Percentiles rank a stretch among this genome's conserved stretches.
Conservation (phyloP, 2,888 invertebrate species). For the Criorhina ranunculi region DNA sequence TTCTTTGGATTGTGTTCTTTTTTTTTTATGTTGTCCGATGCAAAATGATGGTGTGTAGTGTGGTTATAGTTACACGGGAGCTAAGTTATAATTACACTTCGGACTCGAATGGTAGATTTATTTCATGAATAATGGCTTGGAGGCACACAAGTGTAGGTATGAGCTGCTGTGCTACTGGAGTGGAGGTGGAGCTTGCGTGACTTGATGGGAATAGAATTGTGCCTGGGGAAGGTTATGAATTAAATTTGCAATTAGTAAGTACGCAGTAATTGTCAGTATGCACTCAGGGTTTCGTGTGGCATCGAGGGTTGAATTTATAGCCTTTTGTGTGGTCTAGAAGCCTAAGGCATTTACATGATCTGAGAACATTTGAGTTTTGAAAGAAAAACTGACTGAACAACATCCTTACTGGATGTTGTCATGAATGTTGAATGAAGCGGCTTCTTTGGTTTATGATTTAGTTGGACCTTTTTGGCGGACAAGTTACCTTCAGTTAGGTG, state of each 20-base stretch:
- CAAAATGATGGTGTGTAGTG: constrained; percentile 35
- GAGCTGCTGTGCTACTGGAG: background rate
- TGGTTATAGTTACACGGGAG: constrained; percentile 32
- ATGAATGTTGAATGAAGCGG: too few species aligned
- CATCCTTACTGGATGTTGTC: too few species aligned
- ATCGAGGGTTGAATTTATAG: too few species aligned
- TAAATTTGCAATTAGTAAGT: constrained; percentile 38
- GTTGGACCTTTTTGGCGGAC: too few species aligned
- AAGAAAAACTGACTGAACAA: too few species aligned
- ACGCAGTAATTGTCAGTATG: constrained; percentile 1
- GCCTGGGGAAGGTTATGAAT: constrained; percentile 38
- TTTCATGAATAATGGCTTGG: constrained; percentile 64
- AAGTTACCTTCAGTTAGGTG: too few species aligned
- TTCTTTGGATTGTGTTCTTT: constrained; percentile 39
- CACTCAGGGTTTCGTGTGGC: too few species aligned
- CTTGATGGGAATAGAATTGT: constrained; percentile 53
- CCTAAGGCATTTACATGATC: too few species aligned
- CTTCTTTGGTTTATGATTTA: too few species aligned
- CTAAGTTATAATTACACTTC: constrained; percentile 63
- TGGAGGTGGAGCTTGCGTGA: constrained; percentile 64
- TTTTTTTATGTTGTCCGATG: constrained; percentile 2
- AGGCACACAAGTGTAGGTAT: constrained; percentile 7
- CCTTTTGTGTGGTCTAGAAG: too few species aligned
- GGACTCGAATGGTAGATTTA: constrained; percentile 64
- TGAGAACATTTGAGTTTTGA: too few species aligned